Conservation (phyloP, 2,888 invertebrate genomes). For the Drosophila prolongata region DNA sequence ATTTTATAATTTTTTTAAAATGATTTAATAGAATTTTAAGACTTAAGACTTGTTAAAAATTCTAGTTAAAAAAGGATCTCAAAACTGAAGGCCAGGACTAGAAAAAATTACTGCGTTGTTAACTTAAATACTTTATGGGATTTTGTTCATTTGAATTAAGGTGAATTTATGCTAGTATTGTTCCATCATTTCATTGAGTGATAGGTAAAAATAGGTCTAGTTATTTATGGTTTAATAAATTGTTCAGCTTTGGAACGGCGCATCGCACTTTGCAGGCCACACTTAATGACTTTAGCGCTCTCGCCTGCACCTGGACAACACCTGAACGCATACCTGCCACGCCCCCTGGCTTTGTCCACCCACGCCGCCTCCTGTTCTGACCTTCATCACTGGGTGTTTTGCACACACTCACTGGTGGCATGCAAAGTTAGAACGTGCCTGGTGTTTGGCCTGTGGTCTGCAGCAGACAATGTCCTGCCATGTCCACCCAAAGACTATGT, state of each 20-base stretch:
- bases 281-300: conserved; percentile 76
- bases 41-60: too few species aligned
- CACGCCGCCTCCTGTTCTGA: conserved; percentile 32
- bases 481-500: background rate
- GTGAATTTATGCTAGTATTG: too few species aligned
- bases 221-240: conserved; percentile 3
- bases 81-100: too few species aligned
- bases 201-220: conserved; percentile 1
- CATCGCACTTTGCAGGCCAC: conserved; percentile 70
- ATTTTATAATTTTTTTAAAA: too few species aligned
- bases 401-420: conserved; percentile 15
- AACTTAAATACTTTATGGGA: too few species aligned
- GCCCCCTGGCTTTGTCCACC: conserved; percentile 29
- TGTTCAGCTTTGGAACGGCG: conserved; percentile 59
- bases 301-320: conserved; percentile 39
- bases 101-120: too few species aligned
- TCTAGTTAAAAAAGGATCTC: too few species aligned
- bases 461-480: conserved; percentile 52
- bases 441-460: conserved; percentile 71
- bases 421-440: conserved; percentile 59
- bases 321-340: conserved; percentile 26
- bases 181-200: too few species aligned
- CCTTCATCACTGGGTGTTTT: conserved; percentile 28
- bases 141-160: too few species aligned
- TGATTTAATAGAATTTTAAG: too few species aligned